phyloP scores from a whole-genome alignment of 1,140 invertebrate genomes.

The Elymnias hypermnestra region DNA sequence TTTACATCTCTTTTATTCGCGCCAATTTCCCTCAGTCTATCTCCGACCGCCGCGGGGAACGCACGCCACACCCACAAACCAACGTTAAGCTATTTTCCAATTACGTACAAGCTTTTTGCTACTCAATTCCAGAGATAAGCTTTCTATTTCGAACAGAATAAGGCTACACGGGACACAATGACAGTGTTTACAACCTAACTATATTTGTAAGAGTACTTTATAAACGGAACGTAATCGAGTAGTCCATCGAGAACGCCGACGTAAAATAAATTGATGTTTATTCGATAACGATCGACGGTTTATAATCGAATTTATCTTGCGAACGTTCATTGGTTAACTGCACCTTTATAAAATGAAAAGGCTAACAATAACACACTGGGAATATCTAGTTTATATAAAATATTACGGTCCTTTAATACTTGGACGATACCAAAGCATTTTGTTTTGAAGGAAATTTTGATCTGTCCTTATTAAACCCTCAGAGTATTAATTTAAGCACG shows the following conservation, averaged over 20 bases:
- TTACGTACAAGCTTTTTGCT: constrained; percentile 67
- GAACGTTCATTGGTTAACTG: not conserved
- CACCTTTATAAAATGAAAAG: not conserved
- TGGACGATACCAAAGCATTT: too few species aligned
- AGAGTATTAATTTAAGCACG: too few species aligned
- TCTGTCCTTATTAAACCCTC: too few species aligned
- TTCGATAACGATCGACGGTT: constrained; percentile 2
- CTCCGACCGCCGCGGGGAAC: constrained; percentile 26
- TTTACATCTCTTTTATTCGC: constrained; percentile 31
- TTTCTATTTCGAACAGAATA: constrained; percentile 39
- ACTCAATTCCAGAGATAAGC: constrained; percentile 49
- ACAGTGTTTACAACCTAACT: not conserved
- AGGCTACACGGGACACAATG: constrained; percentile 13
- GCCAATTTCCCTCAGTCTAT: constrained; percentile 29
- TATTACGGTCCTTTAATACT: too few species aligned
- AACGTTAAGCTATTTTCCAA: constrained; percentile 59
- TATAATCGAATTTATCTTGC: constrained; percentile 2
- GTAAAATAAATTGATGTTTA: constrained; percentile 3
- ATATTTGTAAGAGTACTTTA: too few species aligned
- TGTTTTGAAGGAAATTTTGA: too few species aligned
- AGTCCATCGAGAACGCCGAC: constrained; percentile 1
- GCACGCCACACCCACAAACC: constrained; percentile 50
- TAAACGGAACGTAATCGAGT: not conserved
- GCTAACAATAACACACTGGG: too few species aligned
- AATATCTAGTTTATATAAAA: too few species aligned